Conservation (phyloP, 2,113 vertebrate species). For the Serilophus lunatus region DNA sequence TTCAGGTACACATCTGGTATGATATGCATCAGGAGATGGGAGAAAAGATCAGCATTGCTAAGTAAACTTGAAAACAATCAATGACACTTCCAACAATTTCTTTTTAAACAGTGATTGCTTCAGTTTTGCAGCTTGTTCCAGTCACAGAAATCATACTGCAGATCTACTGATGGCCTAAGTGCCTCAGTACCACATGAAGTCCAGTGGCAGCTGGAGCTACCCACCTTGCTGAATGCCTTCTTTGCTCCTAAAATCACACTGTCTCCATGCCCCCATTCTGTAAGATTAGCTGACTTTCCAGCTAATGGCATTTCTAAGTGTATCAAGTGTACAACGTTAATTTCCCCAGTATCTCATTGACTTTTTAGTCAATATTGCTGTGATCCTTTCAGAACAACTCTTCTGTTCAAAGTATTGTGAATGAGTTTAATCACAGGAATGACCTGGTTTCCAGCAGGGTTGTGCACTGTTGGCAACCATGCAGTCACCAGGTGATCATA, state of each 20-base stretch:
- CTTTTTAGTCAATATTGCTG: constrained; percentile 46
- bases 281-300: constrained; percentile 21
- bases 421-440: constrained; percentile 49
- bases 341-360: constrained; percentile 59
- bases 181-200: neutral
- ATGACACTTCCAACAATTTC: neutral
- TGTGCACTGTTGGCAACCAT: neutral
- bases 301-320: constrained; percentile 36
- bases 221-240: neutral
- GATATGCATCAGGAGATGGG: neutral
- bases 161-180: neutral
- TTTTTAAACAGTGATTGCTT: neutral
- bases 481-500: neutral
- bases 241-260: neutral
- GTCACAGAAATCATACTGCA: neutral
- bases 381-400: constrained; percentile 43
- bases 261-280: neutral
- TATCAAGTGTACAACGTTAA: constrained; percentile 48
- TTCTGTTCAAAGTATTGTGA: constrained; percentile 31
- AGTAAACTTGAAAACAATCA: neutral
- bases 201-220: neutral
- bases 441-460: constrained; percentile 14
- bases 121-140: neutral
- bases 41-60: neutral
- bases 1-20: neutral